phyloP scores from a whole-genome alignment of 2,888 invertebrate genomes.

The Rhaphigaster nebulosa region DNA sequence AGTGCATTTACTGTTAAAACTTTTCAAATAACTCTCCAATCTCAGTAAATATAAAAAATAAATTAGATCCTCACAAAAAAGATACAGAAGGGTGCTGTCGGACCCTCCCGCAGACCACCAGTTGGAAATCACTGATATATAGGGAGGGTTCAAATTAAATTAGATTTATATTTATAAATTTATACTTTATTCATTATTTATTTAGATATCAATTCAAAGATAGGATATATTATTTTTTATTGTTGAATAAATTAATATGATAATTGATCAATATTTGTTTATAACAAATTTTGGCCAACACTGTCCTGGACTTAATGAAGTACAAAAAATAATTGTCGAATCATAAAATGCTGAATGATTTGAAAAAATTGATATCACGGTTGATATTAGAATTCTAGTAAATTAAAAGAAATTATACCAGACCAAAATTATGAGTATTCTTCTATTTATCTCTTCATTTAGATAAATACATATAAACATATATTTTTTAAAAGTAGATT shows the following conservation, averaged over 20 bases:
- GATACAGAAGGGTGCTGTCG: too few species aligned
- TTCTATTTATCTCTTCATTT: conserved; percentile 45
- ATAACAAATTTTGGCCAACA: background rate
- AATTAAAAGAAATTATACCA: background rate
- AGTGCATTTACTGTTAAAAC: too few species aligned
- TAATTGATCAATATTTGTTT: background rate
- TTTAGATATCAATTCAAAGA: too few species aligned
- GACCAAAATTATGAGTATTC: background rate
- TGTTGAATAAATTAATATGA: background rate
- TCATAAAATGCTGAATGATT: background rate
- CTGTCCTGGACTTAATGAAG: background rate
- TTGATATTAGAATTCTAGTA: background rate
- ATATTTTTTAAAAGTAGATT: conserved; percentile 26
- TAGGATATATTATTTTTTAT: too few species aligned
- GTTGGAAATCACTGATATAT: too few species aligned
- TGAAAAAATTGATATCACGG: background rate
- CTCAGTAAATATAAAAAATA: too few species aligned
- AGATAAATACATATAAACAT: background rate
- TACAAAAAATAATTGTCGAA: background rate
- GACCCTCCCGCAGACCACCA: too few species aligned
- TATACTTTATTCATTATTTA: too few species aligned
- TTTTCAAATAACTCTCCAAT: too few species aligned
- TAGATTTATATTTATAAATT: too few species aligned
- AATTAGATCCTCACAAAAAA: too few species aligned
- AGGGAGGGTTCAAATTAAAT: too few species aligned